phyloP scores from a whole-genome alignment of 1,140 invertebrate species.

The Pseudomyrmex sp. region DNA sequence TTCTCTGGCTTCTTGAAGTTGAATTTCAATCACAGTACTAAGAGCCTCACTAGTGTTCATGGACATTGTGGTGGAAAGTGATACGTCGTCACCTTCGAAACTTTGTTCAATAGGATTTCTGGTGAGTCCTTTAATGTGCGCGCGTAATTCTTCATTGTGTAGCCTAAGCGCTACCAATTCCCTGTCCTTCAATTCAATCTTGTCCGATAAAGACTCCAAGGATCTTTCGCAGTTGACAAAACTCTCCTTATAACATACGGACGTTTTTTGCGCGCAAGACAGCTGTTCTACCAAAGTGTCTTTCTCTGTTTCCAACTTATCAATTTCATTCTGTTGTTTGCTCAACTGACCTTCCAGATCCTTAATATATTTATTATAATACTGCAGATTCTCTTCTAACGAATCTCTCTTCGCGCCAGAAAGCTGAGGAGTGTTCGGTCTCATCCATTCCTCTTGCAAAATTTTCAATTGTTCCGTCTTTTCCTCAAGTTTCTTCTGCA shows the following conservation, averaged over 20 bases:
- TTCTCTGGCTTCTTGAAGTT: slow-evolving; percentile 80
- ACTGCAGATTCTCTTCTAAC: slow-evolving; percentile 53
- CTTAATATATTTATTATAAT: slow-evolving; percentile 78
- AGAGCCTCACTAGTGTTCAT: slow-evolving; percentile 77
- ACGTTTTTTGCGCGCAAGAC: slow-evolving; percentile 63
- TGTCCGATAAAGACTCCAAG: slow-evolving; percentile 71
- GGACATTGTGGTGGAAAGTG: neutral
- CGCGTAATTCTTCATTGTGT: slow-evolving; percentile 80
- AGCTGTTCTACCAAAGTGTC: slow-evolving; percentile 73
- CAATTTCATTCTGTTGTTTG: slow-evolving; percentile 73
- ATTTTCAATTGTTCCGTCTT: slow-evolving; percentile 75
- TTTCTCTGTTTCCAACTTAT: slow-evolving; percentile 76
- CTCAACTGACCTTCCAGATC: slow-evolving; percentile 74
- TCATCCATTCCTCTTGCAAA: slow-evolving; percentile 69
- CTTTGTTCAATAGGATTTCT: slow-evolving; percentile 74
- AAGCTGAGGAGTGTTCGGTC: slow-evolving; percentile 71
- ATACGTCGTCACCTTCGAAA: slow-evolving; percentile 77
- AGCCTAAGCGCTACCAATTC: slow-evolving; percentile 79
- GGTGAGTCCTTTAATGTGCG: slow-evolving; percentile 76
- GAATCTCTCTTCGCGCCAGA: slow-evolving; percentile 64
- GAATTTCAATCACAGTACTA: slow-evolving; percentile 83
- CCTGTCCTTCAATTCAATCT: slow-evolving; percentile 78
- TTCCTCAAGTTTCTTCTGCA: slow-evolving; percentile 77
- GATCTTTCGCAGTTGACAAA: slow-evolving; percentile 71
- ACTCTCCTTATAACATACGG: slow-evolving; percentile 72